These are phyloP conservation scores for Eleginops maclovinus DNA, from an alignment of 2,113 vertebrate genomes.

Conservation along the genomic window DNA sequence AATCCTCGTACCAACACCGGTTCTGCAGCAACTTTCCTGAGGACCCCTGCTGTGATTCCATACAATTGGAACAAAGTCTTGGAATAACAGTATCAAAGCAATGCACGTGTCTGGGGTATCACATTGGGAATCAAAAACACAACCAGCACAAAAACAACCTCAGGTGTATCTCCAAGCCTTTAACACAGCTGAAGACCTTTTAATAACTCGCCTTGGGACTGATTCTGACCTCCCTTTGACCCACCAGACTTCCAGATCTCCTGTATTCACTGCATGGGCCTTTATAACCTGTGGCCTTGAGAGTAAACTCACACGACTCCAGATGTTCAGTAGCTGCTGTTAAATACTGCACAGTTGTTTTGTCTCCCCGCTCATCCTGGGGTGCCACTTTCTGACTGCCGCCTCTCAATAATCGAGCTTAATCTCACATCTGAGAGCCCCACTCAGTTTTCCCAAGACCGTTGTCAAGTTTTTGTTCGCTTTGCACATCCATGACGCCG, in stretches of 20 bases:
- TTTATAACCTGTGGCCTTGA: constrained; percentile 65
- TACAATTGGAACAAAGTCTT: constrained; percentile 2
- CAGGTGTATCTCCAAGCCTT: background rate
- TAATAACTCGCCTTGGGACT: constrained; percentile 7
- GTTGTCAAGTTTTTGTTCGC: too few species aligned
- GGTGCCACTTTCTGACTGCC: constrained; percentile 48
- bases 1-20: constrained; percentile 24
- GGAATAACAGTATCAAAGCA: constrained; percentile 8
- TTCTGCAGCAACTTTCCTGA: constrained; percentile 18
- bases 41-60: constrained; percentile 11
- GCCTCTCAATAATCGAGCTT: constrained; percentile 79
- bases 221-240: constrained; percentile 36
- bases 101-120: constrained; percentile 8
- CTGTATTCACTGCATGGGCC: constrained; percentile 46
- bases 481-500: too few species aligned
- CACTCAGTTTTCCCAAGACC: too few species aligned
- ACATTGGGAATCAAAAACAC: constrained; percentile 1
- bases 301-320: constrained; percentile 28
- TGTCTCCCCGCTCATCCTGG: constrained; percentile 17
- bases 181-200: background rate
- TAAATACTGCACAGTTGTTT: constrained; percentile 56
- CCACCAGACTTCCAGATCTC: constrained; percentile 33
- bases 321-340: constrained; percentile 49
- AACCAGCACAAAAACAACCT: too few species aligned
- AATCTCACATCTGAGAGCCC: constrained; percentile 71